Evolutionary conservation across 2,888 invertebrate species (phyloP).

Genomic region (Hirtodrosophila confusa): DNA sequence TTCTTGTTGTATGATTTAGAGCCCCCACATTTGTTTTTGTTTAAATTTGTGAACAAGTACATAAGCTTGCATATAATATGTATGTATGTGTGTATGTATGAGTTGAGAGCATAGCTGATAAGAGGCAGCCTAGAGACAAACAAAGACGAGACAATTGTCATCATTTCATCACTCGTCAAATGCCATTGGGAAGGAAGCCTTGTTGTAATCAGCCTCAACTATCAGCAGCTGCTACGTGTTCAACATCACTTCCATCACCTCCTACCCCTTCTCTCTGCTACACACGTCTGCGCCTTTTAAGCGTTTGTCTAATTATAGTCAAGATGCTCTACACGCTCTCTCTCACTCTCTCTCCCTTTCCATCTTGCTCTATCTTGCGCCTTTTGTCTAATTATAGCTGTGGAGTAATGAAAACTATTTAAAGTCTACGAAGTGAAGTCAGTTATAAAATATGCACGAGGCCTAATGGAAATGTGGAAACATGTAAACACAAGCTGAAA

Average conservation of each 20-base stretch:
- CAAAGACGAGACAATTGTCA: conserved; percentile 31
- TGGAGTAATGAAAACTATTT: conserved; percentile 71
- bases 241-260: conserved; percentile 20
- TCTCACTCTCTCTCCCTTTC: conserved; percentile 2
- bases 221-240: conserved; percentile 46
- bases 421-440: conserved; percentile 57
- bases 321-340: conserved; percentile 17
- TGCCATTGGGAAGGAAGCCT: conserved; percentile 37
- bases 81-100: conserved; percentile 6
- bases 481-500: conserved; percentile 52
- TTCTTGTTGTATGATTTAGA: too few species aligned
- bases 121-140: conserved; percentile 13
- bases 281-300: conserved; percentile 36
- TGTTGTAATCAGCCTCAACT: conserved; percentile 52
- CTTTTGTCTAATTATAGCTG: conserved; percentile 54
- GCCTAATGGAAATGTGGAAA: conserved; percentile 67
- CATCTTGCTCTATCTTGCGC: conserved; percentile 5
- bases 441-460: conserved; percentile 69
- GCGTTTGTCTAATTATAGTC: conserved; percentile 55
- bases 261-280: neutral
- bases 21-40: neutral
- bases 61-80: conserved; percentile 3
- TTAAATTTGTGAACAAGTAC: conserved; percentile 24
- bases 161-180: conserved; percentile 49
- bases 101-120: conserved; percentile 41